Evolutionary conservation across 2,888 invertebrate species (phyloP).

Genomic region (Glyphotaelius pellucidus): DNA sequence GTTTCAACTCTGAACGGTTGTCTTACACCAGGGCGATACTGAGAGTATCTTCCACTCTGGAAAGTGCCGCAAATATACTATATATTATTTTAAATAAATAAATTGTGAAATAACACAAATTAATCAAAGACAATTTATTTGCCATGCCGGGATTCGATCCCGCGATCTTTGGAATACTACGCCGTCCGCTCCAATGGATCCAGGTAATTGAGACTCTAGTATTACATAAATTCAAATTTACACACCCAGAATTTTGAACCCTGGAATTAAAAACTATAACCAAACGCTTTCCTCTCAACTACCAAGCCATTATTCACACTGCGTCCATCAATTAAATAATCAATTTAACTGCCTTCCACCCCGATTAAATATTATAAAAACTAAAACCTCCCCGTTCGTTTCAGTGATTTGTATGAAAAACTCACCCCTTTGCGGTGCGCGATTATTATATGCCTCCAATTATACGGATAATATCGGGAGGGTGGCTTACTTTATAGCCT

Average conservation of each 20-base stretch:
- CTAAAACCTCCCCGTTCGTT: conserved; percentile 2
- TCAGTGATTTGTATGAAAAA: conserved; percentile 24
- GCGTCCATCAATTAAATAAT: background rate
- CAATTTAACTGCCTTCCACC: background rate
- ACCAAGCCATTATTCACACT: background rate
- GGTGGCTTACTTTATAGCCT: background rate
- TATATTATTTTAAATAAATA: too few species aligned
- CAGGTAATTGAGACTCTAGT: too few species aligned
- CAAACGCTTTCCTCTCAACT: background rate
- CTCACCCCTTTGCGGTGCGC: conserved; percentile 18
- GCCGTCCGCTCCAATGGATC: too few species aligned
- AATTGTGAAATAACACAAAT: too few species aligned
- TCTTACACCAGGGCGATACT: too few species aligned
- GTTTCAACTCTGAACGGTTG: too few species aligned
- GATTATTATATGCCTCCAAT: conserved; percentile 42
- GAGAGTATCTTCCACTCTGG: too few species aligned
- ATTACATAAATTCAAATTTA: too few species aligned
- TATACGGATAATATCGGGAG: conserved; percentile 36
- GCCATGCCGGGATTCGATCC: too few species aligned
- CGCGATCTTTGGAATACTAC: too few species aligned
- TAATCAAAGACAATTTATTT: too few species aligned
- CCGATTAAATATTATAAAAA: background rate
- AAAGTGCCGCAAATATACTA: too few species aligned
- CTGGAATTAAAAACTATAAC: background rate
- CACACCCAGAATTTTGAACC: background rate